phyloP scores from a whole-genome alignment of 2,888 invertebrate species.

The Creontiades dilutus region DNA sequence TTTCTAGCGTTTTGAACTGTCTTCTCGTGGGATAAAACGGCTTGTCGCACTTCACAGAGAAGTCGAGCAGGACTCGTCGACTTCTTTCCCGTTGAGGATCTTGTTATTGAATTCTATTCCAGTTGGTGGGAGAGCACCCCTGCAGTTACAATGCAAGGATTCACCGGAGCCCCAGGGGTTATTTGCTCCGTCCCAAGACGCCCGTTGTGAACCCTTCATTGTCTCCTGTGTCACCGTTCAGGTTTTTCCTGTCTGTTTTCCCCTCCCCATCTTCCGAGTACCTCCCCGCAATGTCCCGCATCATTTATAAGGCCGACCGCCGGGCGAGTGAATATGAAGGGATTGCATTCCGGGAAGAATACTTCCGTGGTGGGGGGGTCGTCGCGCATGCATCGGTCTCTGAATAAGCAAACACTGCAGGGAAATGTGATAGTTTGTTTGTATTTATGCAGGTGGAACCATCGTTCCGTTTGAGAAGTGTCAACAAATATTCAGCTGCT shows the following conservation, averaged over 20 bases:
- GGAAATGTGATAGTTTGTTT: constrained; percentile 69
- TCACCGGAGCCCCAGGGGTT: not conserved
- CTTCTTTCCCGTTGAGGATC: not conserved
- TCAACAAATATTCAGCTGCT: constrained; percentile 42
- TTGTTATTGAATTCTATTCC: not conserved
- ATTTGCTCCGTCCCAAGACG: not conserved
- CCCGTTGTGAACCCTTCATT: not conserved
- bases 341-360: constrained; percentile 47
- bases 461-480: not conserved
- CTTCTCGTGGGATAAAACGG: no score
- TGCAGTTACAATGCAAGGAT: not conserved
- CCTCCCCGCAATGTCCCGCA: constrained; percentile 9
- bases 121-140: not conserved
- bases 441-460: constrained; percentile 64
- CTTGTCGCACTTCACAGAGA: no score
- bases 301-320: constrained; percentile 59
- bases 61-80: no score
- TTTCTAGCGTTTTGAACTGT: no score
- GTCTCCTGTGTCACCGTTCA: not conserved
- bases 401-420: constrained; percentile 67
- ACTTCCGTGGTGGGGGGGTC: not conserved
- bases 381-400: constrained; percentile 45
- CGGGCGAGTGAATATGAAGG: constrained; percentile 59
- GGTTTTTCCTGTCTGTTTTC: not conserved
- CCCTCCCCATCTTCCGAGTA: constrained; percentile 1